phyloP scores from a whole-genome alignment of 2,797 vertebrate genomes.

The Propithecus deckenii region DNA sequence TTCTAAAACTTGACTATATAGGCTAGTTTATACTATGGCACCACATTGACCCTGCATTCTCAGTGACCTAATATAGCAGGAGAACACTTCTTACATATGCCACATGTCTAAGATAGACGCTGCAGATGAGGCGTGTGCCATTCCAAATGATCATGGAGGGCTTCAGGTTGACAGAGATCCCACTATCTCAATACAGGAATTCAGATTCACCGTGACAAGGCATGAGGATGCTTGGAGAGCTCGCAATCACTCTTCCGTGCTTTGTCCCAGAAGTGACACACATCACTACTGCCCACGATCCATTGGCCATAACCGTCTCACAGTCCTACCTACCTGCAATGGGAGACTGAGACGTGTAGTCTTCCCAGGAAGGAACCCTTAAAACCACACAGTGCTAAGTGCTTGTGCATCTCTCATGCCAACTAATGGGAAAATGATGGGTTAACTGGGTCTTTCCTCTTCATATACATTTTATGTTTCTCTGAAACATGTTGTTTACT shows the following conservation, averaged over 20 bases:
- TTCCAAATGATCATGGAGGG: background rate
- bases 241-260: rapidly evolving
- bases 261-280: background rate
- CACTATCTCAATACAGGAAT: background rate
- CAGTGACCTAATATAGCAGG: no score
- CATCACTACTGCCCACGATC: no score
- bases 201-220: background rate
- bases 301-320: background rate
- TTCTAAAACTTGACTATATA: background rate
- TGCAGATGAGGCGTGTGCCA: background rate
- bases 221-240: background rate
- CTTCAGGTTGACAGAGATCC: rapidly evolving
- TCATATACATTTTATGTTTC: background rate
- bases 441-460: background rate
- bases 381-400: no score
- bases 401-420: background rate
- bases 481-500: background rate
- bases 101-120: rapidly evolving
- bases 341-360: background rate
- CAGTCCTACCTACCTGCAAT: rapidly evolving
- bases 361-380: background rate
- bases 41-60: background rate
- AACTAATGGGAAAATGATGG: background rate
- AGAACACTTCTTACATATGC: background rate
- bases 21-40: background rate